Percentiles rank a stretch among this genome's conserved stretches.
phyloP scores from a whole-genome alignment of 2,797 vertebrate genomes.

The Crocidura indochinensis region DNA sequence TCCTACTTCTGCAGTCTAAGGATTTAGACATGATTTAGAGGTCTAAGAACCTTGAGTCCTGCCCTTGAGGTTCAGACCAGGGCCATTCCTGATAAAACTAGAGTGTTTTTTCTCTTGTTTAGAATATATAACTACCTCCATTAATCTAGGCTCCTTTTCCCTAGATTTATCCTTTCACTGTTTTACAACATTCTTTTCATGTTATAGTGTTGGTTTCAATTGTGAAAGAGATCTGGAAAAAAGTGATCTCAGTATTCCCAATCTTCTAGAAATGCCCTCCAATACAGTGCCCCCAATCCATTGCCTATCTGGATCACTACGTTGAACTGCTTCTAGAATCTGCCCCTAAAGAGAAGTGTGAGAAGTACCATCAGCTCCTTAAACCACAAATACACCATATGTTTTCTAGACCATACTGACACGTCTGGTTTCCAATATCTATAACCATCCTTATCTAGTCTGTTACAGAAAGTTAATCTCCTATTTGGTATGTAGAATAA shows the following conservation, averaged over 20 bases:
- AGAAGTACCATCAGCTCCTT: neutral
- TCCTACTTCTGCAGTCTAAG: neutral
- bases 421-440: conserved; percentile 24
- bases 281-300: neutral
- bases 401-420: neutral
- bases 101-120: conserved; percentile 9
- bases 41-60: too few relatives aligned
- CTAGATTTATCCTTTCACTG: conserved; percentile 30
- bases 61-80: neutral
- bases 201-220: neutral
- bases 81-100: conserved; percentile 28
- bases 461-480: neutral
- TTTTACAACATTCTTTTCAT: neutral
- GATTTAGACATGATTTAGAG: neutral
- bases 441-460: neutral
- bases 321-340: neutral
- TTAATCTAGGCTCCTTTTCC: neutral
- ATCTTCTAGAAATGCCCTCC: conserved; percentile 35
- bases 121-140: neutral
- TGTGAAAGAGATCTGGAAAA: conserved; percentile 54
- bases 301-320: neutral
- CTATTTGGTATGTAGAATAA: conserved; percentile 4
- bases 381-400: neutral
- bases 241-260: neutral
- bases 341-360: neutral